Evolutionary conservation across 2,797 vertebrate genomes (phyloP), one percentile per base, ranked within the genome.

Genomic region (Hylomyscus alleni): DNA sequence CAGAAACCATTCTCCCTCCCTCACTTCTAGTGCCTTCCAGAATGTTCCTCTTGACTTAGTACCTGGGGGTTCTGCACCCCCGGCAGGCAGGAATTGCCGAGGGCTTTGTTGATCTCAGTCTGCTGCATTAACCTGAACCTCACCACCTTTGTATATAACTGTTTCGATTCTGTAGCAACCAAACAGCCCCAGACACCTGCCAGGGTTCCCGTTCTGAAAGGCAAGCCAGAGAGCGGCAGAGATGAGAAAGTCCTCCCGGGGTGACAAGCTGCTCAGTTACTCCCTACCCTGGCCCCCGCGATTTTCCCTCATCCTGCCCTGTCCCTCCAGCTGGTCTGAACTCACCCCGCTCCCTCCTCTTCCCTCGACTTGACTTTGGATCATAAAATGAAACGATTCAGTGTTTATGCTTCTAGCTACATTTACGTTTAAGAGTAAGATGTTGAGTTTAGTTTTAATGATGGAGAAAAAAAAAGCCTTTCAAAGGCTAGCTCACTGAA

Each of bases 401-500:
- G 92, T 98, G 98, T 98, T 98, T 97, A 96, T 91, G 80, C 97
- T 96, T 58, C 80, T 90, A 97, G 97, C 96, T 97, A 94, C 98
- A 98, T 98, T 98, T 98, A 98, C 98, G 98, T 98, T 98, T 97
- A 98, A 98, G 95, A 98, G 97, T 98, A 98, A 98, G 98, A 98
- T 97, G 97, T 96, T 98, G 98, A 98, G 97, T 98, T 98, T 96
- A 97, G 97, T 96, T 98, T 97, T 98, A 98, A 98, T 96, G 94
- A 98, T 98, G 98, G 83, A 12, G 77, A 98, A 98, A 99, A 98
- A 98, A 98, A 99, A 98, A 98, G 96, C 97, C 98, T 98, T 98
- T 98, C 98, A 98, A 98, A 98, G 95, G 98, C 98, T 98, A 99
- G 98, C 99, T 98, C 98, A 98, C 99, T 98, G 98, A 98, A 98